Evolutionary conservation across 2,113 vertebrate genomes (phyloP), one percentile per base, ranked within the genome.

Genomic region (Turdus rufiventris): DNA sequence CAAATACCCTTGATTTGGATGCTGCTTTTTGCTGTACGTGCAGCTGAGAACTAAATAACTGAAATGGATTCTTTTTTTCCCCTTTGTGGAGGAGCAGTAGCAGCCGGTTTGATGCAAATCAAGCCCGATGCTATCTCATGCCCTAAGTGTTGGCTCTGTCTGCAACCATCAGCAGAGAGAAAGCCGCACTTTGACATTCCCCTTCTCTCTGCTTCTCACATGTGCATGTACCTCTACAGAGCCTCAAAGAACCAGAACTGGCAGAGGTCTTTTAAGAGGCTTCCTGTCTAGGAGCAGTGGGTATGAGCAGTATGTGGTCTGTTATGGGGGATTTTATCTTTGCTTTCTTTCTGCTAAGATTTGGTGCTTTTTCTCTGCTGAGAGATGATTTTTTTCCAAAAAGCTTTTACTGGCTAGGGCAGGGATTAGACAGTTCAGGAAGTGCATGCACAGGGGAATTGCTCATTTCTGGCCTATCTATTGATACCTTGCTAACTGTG

Each of bases 271-370:
- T 94, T 89, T 42, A 48, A 80, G 88, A 83, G 78, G 75, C 68
- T 96, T 94, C 82, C 93, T 94, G 89, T 83, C 58, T 77, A 48
- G 88, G 88, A 91, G 71, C 85, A 61, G 95, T 80, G 70, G 84
- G 85, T 70, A 79, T 34, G 61, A 94, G 90, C 73, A 92, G 83
- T 84, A 89, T 74, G 38, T 79, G 72, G 67, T 85, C 86, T 81
- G 10, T 83, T 95, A 87, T 1, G 38, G 83, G 80, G 93, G 57
- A 83, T 83, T 96, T 95, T 92, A n/a, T 88, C 9, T 88, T n/a
- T 47, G 76, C 72, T 96, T 92, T 96, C 80, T 96, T 91, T 91
- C 91, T 71, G 56, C 36, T 77, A 67, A 82, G 86, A 76, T 54
- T 73, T 77, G 34, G 2, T 57, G n/a, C 14, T 23, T 72, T 66